A percentile compares a stretch with the other conserved stretches of the same genome.
Evolutionary conservation across 2,113 vertebrate genomes (phyloP).

Genomic region (Struthidea cinerea): DNA sequence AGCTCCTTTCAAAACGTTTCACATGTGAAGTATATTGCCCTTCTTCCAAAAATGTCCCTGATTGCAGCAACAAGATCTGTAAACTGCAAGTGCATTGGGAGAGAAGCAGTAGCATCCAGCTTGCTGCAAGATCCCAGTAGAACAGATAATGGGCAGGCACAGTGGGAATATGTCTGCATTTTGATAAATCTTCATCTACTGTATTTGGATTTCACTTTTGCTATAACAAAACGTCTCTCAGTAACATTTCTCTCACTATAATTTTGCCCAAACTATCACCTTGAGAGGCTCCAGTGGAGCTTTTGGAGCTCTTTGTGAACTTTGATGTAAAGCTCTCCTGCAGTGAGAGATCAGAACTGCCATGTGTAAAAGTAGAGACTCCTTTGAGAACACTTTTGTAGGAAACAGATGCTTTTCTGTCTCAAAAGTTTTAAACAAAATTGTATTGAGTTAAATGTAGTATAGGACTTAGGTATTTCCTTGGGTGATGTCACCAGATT

Average conservation of each 20-base stretch:
- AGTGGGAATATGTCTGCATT: not conserved
- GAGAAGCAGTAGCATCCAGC: not conserved
- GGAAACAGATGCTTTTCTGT: constrained; percentile 9
- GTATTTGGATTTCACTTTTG: constrained; percentile 7
- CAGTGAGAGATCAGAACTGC: constrained; percentile 21
- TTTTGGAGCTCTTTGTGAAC: constrained; percentile 6
- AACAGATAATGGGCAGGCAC: not conserved
- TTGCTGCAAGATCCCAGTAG: not conserved
- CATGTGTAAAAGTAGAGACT: constrained; percentile 5
- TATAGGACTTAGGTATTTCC: constrained; percentile 21
- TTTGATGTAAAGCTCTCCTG: constrained; percentile 24
- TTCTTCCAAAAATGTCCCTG: not conserved
- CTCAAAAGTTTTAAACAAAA: constrained; percentile 29
- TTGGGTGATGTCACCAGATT: constrained; percentile 18
- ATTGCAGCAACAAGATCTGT: not conserved
- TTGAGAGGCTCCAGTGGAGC: not conserved
- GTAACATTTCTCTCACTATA: not conserved
- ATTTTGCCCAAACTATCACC: not conserved
- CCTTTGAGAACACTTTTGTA: constrained; percentile 29
- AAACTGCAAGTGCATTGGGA: not conserved
- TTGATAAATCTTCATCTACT: not conserved
- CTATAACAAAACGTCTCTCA: not conserved
- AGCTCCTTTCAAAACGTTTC: not conserved
- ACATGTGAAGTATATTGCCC: not conserved
- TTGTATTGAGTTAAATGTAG: constrained; percentile 10